These are phyloP conservation scores for Saccostrea glomerata DNA, from an alignment of 1,140 invertebrate genomes.

Conservation along the genomic window DNA sequence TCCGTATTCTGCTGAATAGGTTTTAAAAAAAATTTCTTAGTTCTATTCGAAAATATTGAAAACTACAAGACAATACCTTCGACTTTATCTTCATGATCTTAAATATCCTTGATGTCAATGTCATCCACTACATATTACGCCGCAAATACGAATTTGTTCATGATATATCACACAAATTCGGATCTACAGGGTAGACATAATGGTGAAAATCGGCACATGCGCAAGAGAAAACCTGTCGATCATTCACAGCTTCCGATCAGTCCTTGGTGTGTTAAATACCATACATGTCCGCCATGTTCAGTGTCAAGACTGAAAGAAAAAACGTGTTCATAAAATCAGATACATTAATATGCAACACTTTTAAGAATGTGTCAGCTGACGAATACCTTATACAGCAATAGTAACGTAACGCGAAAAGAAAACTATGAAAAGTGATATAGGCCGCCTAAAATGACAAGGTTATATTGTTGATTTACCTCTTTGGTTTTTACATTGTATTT, in stretches of 20 bases:
- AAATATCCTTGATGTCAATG: conserved; percentile 24
- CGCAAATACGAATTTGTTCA: conserved; percentile 67
- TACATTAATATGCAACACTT: conserved; percentile 30
- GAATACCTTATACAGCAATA: neutral
- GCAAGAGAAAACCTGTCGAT: conserved; percentile 32
- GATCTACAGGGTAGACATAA: conserved; percentile 67
- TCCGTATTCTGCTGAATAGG: neutral
- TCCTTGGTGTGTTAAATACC: neutral
- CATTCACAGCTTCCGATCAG: neutral
- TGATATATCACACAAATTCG: conserved; percentile 63
- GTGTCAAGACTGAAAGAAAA: neutral
- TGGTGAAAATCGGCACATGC: conserved; percentile 53
- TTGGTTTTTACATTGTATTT: conserved; percentile 22
- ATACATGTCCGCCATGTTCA: conserved; percentile 35
- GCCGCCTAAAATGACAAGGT: neutral
- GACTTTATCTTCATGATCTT: neutral
- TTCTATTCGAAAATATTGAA: neutral
- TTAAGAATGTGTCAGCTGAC: conserved; percentile 24
- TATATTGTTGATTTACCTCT: conserved; percentile 23
- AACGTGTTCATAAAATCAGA: conserved; percentile 12
- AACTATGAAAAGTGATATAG: conserved; percentile 9
- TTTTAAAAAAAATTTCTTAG: neutral
- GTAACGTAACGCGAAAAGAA: conserved; percentile 15
- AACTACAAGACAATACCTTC: neutral
- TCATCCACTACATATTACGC: conserved; percentile 60